phyloP scores from a whole-genome alignment of 2,113 vertebrate genomes.

The Equus przewalskii region DNA sequence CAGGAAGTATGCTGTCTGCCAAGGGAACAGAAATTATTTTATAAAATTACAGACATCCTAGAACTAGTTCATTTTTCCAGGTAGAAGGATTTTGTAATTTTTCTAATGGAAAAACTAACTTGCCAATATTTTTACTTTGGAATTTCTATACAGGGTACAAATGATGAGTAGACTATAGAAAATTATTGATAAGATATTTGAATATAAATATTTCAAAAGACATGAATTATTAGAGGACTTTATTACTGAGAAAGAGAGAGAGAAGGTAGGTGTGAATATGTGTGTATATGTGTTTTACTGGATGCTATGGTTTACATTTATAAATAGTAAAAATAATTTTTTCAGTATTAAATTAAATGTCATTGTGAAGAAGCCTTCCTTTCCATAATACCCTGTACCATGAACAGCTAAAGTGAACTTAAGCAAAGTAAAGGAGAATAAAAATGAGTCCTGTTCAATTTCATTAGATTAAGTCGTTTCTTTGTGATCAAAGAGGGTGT shows the following conservation, averaged over 20 bases:
- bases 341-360: conserved; percentile 48
- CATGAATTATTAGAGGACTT: conserved; percentile 14
- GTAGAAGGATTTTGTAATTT: conserved; percentile 35
- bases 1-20: neutral
- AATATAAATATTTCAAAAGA: conserved; percentile 65
- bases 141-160: conserved; percentile 52
- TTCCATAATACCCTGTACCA: conserved; percentile 42
- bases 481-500: conserved; percentile 24
- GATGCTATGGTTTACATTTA: conserved; percentile 37
- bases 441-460: neutral
- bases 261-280: neutral
- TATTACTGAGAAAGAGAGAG: conserved; percentile 20
- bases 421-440: conserved; percentile 49
- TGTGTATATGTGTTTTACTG: neutral
- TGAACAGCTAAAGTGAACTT: conserved; percentile 53
- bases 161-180: conserved; percentile 33
- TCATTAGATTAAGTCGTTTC: conserved; percentile 66
- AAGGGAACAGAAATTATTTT: conserved; percentile 54
- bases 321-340: neutral
- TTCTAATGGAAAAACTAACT: conserved; percentile 62
- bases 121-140: conserved; percentile 26
- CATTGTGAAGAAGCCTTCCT: conserved; percentile 34
- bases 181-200: conserved; percentile 56
- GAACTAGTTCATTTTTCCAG: conserved; percentile 70
- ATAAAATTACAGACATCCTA: conserved; percentile 53